phyloP scores from a whole-genome alignment of 2,113 vertebrate genomes.

The Otocyon megalotis region DNA sequence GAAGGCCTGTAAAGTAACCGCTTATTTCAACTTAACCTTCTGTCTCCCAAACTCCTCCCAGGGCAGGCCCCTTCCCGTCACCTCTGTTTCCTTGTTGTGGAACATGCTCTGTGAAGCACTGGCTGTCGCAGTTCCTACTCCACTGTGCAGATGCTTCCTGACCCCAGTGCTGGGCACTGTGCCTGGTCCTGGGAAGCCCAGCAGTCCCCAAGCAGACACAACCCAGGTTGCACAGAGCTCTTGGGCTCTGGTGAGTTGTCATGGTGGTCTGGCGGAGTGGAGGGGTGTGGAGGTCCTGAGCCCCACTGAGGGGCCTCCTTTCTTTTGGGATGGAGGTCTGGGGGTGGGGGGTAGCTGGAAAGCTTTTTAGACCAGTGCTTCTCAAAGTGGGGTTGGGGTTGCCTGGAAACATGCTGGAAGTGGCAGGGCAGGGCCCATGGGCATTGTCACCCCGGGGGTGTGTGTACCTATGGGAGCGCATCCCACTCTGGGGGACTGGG shows the following conservation, averaged over 20 bases:
- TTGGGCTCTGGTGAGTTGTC: not conserved
- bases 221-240: not conserved
- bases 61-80: not conserved
- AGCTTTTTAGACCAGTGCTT: not conserved
- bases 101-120: not conserved
- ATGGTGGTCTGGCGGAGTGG: not conserved
- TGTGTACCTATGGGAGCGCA: fast-evolving
- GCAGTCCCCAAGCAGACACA: fast-evolving
- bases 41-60: not conserved
- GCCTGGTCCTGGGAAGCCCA: not conserved
- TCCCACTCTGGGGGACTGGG: no score
- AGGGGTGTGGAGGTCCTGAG: fast-evolving
- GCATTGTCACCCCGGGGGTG: fast-evolving
- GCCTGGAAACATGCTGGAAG: not conserved
- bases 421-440: not conserved
- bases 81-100: not conserved
- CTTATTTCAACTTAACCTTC: fast-evolving
- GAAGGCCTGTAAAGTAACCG: not conserved
- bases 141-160: no score
- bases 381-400: not conserved
- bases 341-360: no score
- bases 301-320: not conserved
- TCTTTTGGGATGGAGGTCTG: no score
- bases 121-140: not conserved
- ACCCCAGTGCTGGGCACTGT: not conserved